These are phyloP conservation scores for Drosophila nebulosa DNA, from an alignment of 1,140 invertebrate genomes.

Conservation along the genomic window DNA sequence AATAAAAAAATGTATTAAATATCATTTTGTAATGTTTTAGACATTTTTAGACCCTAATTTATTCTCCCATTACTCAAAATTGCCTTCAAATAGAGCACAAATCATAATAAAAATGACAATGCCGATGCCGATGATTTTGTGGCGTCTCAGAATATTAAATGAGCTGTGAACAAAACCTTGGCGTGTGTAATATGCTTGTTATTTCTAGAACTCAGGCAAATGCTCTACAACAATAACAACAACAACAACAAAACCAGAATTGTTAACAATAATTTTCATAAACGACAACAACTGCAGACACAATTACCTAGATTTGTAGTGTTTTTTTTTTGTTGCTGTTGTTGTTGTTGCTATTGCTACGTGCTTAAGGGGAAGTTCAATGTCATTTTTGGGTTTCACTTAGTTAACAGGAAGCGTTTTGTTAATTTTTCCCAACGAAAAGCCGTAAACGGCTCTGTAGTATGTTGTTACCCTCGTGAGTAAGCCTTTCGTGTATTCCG, in stretches of 20 bases:
- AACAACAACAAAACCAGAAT: neutral
- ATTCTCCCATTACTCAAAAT: conserved; percentile 1
- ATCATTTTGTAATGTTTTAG: neutral
- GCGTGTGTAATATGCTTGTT: conserved; percentile 15
- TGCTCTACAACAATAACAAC: conserved; percentile 1
- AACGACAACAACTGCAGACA: conserved; percentile 41
- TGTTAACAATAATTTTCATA: conserved; percentile 60
- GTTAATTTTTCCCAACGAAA: neutral
- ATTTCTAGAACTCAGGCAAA: conserved; percentile 62
- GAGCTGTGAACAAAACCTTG: conserved; percentile 56
- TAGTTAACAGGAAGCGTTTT: conserved; percentile 58
- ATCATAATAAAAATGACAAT: conserved; percentile 27
- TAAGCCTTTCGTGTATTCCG: too few species aligned
- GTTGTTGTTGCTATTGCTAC: conserved; percentile 26
- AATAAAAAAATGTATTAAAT: neutral
- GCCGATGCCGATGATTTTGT: conserved; percentile 22
- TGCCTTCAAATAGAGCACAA: conserved; percentile 30
- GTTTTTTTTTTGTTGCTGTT: conserved; percentile 26
- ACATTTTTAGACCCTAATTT: neutral
- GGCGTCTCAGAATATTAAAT: conserved; percentile 64
- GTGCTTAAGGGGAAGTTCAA: conserved; percentile 48
- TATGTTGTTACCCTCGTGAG: neutral
- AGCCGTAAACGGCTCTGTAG: neutral
- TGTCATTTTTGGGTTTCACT: conserved; percentile 24
- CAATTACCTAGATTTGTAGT: conserved; percentile 69